Conservation (phyloP, 2,797 vertebrate species). For the Acanthopagrus latus region DNA sequence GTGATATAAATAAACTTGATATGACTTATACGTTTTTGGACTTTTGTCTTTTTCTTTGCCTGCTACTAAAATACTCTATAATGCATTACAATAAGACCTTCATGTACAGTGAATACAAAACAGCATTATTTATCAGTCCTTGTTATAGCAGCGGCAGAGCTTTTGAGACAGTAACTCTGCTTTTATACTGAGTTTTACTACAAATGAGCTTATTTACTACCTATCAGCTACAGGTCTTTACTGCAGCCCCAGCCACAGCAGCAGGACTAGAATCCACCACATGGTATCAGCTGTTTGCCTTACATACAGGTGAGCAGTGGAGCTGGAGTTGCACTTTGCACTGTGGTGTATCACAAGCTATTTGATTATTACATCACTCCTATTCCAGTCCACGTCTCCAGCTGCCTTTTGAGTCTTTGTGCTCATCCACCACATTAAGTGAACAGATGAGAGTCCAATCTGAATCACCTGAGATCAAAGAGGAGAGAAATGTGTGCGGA, state of each 20-base stretch:
- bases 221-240: not conserved
- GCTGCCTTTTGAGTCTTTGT: not conserved
- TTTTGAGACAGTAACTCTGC: not conserved
- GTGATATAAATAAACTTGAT: constrained; percentile 66
- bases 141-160: no score
- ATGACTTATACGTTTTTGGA: not conserved
- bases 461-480: not conserved
- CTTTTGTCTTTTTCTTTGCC: not conserved
- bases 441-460: not conserved
- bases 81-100: no score
- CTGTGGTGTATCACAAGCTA: constrained; percentile 6
- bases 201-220: not conserved
- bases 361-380: constrained; percentile 25
- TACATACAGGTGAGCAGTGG: not conserved
- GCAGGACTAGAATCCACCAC: no score
- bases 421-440: not conserved
- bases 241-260: not conserved
- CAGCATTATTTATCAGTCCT: no score
- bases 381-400: not conserved
- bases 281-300: not conserved
- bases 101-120: not conserved
- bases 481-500: no score
- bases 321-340: constrained; percentile 22
- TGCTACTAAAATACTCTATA: no score
- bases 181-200: not conserved